phyloP scores from a whole-genome alignment of 2,888 invertebrate species.

The Chrysotoxum bicinctum region DNA sequence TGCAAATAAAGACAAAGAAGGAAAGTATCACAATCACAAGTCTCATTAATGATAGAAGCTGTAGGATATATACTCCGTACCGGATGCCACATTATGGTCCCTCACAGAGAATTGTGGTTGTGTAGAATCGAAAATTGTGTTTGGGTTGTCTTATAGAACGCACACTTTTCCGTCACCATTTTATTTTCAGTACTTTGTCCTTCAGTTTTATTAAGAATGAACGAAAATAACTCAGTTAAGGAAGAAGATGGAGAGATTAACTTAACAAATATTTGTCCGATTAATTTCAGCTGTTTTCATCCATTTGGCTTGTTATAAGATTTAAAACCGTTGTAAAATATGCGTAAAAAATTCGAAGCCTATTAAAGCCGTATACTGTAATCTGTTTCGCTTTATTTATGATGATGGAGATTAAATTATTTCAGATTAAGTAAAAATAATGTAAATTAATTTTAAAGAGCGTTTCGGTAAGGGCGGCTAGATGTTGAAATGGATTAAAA shows the following conservation, averaged over 20 bases:
- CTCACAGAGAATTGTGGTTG: neutral
- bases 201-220: neutral
- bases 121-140: neutral
- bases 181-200: neutral
- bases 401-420: neutral
- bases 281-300: slow-evolving; percentile 44
- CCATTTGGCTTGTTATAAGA: neutral
- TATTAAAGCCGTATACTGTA: neutral
- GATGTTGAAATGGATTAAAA: too few relatives aligned
- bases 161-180: neutral
- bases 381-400: neutral
- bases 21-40: slow-evolving; percentile 18
- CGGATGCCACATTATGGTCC: neutral
- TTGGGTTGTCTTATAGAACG: neutral
- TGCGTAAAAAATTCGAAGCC: neutral
- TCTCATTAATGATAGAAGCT: slow-evolving; percentile 24
- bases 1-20: slow-evolving; percentile 35
- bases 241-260: slow-evolving; percentile 12
- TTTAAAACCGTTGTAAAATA: neutral
- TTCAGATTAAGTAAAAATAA: neutral
- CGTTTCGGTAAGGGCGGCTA: too few relatives aligned
- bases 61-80: neutral
- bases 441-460: neutral
- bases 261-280: slow-evolving; percentile 44
- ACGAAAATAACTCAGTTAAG: neutral